Conservation (phyloP, 2,797 vertebrate species). For the Periparus ater region DNA sequence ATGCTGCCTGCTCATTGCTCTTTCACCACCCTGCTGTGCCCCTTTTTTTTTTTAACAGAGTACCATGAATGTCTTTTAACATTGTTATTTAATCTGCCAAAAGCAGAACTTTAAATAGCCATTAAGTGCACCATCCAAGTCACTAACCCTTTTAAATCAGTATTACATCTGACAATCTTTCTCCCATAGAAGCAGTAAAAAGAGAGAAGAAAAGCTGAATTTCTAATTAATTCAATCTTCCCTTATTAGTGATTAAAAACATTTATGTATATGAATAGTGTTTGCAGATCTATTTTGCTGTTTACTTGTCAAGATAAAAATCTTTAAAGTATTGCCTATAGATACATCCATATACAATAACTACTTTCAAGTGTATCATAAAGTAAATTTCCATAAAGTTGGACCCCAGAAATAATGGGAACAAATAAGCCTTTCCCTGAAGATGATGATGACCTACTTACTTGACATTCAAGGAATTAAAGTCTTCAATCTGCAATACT, state of each 20-base stretch:
- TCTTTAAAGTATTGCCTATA: background rate
- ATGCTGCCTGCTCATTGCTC: background rate
- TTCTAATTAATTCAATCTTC: background rate
- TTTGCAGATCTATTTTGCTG: slow-evolving; percentile 3
- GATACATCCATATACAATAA: background rate
- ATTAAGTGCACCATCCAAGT: background rate
- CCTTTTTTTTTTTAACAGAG: background rate
- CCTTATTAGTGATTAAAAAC: background rate
- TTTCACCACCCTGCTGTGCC: background rate
- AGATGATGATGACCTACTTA: slow-evolving; percentile 61
- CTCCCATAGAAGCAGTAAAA: background rate
- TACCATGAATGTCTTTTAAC: background rate
- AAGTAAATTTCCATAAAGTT: slow-evolving; percentile 16
- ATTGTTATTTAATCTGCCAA: background rate
- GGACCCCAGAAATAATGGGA: slow-evolving; percentile 12
- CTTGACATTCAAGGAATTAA: slow-evolving; percentile 25
- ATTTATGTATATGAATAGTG: background rate
- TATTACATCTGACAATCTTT: background rate
- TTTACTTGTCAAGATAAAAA: background rate
- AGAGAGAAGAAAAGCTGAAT: background rate
- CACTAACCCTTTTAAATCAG: background rate
- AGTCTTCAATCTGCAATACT: background rate
- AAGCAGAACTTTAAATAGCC: background rate
- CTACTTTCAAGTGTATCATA: background rate
- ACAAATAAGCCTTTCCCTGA: slow-evolving; percentile 47